These are phyloP conservation scores for Falcaria lacertinaria DNA, from an alignment of 2,888 invertebrate species.

Conservation along the genomic window DNA sequence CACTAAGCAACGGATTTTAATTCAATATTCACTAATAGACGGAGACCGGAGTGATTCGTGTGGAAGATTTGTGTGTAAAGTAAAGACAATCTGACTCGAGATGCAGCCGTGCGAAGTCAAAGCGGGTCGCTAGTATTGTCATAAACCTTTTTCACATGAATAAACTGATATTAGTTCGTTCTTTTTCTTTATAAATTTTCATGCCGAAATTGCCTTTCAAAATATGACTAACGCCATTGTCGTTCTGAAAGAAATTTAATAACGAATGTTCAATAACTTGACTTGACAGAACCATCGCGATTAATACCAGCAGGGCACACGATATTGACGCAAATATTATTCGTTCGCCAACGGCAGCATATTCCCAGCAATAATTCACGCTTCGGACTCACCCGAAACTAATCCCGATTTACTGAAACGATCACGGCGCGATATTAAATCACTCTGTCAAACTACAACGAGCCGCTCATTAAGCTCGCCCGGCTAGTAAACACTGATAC, in stretches of 20 bases:
- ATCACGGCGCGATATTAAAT: conserved; percentile 68
- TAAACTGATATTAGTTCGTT: no score
- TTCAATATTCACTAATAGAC: no score
- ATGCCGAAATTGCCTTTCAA: no score
- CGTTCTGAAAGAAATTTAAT: conserved; percentile 1
- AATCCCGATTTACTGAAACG: conserved; percentile 72
- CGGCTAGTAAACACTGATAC: conserved; percentile 54
- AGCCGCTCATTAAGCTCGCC: conserved; percentile 66
- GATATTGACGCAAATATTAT: conserved; percentile 37
- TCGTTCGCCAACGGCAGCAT: conserved; percentile 39
- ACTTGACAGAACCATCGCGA: conserved; percentile 1
- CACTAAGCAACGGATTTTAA: no score
- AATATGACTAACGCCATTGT: neutral
- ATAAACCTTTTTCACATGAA: no score
- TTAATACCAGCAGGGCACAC: conserved; percentile 4
- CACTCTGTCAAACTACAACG: conserved; percentile 74
- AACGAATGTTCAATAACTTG: conserved; percentile 1
- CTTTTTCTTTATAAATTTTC: no score
- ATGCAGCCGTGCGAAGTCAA: no score
- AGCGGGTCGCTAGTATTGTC: no score
- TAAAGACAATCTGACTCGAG: no score
- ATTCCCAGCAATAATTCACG: conserved; percentile 62
- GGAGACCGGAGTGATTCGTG: no score
- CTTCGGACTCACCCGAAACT: conserved; percentile 55
- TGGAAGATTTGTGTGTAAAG: no score